Evolutionary conservation across 2,797 vertebrate species (phyloP).

Genomic region (Cirrhinus mrigala): DNA sequence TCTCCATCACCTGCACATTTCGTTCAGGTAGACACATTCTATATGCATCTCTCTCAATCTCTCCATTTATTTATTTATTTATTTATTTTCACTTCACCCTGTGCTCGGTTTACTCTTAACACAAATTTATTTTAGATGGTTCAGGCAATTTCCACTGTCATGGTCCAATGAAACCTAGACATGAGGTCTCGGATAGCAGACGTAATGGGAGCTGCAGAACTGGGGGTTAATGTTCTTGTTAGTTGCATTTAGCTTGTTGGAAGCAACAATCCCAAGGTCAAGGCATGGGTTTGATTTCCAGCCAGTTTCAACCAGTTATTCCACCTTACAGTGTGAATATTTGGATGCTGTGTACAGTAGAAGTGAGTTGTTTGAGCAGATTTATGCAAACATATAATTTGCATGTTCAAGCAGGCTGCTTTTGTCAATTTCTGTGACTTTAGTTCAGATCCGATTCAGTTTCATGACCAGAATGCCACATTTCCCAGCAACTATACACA

Average conservation of each 20-base stretch:
- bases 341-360: background rate
- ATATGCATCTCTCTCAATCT: background rate
- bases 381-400: background rate
- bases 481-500: background rate
- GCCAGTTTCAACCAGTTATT: background rate
- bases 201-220: background rate
- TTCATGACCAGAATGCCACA: background rate
- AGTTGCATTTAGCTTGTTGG: constrained; percentile 26
- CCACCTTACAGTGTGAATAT: background rate
- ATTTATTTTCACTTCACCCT: constrained; percentile 10
- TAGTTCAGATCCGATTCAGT: background rate
- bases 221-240: background rate
- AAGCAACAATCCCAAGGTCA: background rate
- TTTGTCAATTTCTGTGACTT: background rate
- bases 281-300: background rate
- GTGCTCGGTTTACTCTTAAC: constrained; percentile 25
- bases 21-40: constrained; percentile 11
- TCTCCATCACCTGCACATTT: background rate
- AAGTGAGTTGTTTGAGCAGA: background rate
- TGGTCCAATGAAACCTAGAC: constrained; percentile 35
- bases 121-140: constrained; percentile 47
- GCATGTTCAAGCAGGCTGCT: background rate
- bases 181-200: constrained; percentile 18
- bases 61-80: background rate
- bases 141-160: constrained; percentile 38